Evolutionary conservation across 2,797 vertebrate genomes (phyloP).

Genomic region (Intellagama lesueurii): DNA sequence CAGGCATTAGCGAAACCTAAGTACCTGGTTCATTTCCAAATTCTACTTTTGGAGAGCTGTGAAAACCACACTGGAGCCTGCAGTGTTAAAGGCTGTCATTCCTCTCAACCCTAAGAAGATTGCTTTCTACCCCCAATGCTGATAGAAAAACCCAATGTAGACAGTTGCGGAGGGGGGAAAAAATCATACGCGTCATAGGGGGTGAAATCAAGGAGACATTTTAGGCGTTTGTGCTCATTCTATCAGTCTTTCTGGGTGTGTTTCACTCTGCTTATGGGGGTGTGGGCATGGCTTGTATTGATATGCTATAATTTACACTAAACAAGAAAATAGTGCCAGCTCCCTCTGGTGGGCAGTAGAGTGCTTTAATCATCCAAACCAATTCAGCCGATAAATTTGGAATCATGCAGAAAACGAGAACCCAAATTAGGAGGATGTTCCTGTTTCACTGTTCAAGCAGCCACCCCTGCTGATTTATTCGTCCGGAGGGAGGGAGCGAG

Average conservation of each 20-base stretch:
- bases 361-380: fast-evolving
- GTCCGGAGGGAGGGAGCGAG: background rate
- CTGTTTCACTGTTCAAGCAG: too few species aligned
- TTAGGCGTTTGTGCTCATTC: background rate
- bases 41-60: background rate
- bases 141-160: background rate
- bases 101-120: background rate
- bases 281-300: background rate
- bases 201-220: background rate
- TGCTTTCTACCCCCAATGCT: background rate
- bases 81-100: background rate
- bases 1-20: background rate
- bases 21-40: background rate
- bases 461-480: background rate
- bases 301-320: fast-evolving
- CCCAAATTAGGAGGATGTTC: background rate
- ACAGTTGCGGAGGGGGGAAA: background rate
- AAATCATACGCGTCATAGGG: fast-evolving
- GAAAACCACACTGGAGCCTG: background rate
- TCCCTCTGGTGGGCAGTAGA: slow-evolving; percentile 68
- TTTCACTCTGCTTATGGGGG: fast-evolving
- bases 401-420: background rate
- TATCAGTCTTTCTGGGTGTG: background rate
- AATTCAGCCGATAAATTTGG: fast-evolving
- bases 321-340: slow-evolving; percentile 21